These are phyloP conservation scores for Hapalemur alaotrensis DNA, from an alignment of 2,797 vertebrate genomes.

Conservation along the genomic window DNA sequence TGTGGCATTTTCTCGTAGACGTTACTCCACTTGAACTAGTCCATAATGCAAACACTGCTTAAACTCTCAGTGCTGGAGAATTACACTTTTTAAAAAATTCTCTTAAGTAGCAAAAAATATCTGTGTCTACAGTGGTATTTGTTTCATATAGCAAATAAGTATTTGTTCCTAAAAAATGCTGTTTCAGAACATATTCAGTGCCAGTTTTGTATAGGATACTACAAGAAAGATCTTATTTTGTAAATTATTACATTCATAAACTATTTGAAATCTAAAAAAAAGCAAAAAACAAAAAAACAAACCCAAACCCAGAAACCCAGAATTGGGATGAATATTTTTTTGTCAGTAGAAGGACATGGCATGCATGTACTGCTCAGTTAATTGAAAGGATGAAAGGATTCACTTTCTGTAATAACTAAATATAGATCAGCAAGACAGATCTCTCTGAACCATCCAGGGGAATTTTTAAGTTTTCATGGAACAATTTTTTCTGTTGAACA, in stretches of 20 bases:
- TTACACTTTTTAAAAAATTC: background rate
- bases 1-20: background rate
- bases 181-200: background rate
- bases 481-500: background rate
- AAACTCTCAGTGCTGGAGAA: slow-evolving; percentile 34
- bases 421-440: background rate
- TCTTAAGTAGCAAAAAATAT: background rate
- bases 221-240: background rate
- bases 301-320: background rate
- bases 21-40: slow-evolving; percentile 24
- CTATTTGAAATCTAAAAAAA: background rate
- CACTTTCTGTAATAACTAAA: background rate
- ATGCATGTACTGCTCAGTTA: background rate
- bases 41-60: slow-evolving; percentile 39
- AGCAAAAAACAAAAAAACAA: background rate
- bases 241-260: background rate
- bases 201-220: background rate
- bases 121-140: background rate
- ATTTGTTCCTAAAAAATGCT: background rate
- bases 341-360: background rate
- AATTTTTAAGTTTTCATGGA: background rate
- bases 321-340: background rate
- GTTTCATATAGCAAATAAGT: background rate
- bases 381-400: background rate
- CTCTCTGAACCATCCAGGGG: background rate